Base-by-base conservation (phyloP, 2,797 vertebrate genomes). In the Muscicapa striata region DNA sequence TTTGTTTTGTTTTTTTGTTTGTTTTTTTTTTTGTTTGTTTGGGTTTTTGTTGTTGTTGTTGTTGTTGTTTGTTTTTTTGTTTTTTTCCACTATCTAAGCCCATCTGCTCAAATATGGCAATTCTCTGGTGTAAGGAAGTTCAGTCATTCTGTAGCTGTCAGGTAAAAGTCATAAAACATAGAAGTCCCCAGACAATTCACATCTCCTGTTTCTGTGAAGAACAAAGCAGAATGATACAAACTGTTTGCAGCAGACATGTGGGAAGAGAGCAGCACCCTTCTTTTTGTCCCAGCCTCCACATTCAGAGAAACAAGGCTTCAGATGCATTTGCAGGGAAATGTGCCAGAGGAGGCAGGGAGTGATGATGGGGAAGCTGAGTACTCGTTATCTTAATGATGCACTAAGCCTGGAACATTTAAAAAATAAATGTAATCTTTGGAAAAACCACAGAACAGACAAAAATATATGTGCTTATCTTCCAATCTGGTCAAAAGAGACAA, bases 361-460 rank as follows among this genome's bases (percentile, higher is more conserved):
- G 15, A 70, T 79, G 36, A 30, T 81, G 34, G 32, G 40, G 52
- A 84, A 48, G 19, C 63, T 84, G 78, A 64, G n/a, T 59, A 34
- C 62, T 92, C 0, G 1, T 87, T 93, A 68, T 64, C 73, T 72
- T 94, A 78, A 86, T 90, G 61, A 48, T 46, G 55, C 29, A 84
- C 38, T 52, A 90, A 77, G 63, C 21, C 34, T 74, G 57, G 41
- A 89, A 82, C 54, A 49, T 67, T 79, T 92, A 0, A 73, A 94
- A 91, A 69, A 57, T 34, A 82, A 67, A 87, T 67, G 13, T 41
- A 49, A 46, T 70, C 67, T 82, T 84, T 73, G 30, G 41, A 74
- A 82, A 90, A 95, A 61, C 21, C 73, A 84, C 68, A 84, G 26
- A 90, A 74, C 23, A 76, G 55, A 52, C 34, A 57, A 88, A 95